Evolutionary conservation across 2,113 vertebrate genomes (phyloP).

Genomic region (Daubentonia madagascariensis): DNA sequence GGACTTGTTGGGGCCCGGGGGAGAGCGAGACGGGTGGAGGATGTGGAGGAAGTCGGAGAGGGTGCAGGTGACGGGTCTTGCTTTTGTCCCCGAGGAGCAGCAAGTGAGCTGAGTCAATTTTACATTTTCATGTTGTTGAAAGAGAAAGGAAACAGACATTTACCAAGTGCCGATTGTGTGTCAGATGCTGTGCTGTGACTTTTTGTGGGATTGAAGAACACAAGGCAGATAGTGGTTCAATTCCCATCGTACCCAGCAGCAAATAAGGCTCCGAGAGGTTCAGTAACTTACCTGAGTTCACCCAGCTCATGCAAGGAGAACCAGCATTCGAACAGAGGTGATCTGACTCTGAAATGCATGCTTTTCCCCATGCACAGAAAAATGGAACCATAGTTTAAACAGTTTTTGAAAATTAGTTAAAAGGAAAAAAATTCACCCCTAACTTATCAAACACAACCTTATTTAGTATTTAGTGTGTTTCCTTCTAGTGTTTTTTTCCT

Average conservation of each 20-base stretch:
- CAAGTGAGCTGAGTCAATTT: background rate
- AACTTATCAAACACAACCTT: background rate
- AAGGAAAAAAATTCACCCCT: background rate
- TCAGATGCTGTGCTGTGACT: constrained; percentile 8
- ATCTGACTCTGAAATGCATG: fast-evolving
- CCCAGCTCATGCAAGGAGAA: background rate
- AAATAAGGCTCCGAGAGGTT: background rate
- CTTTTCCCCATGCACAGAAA: background rate
- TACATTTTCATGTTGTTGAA: background rate
- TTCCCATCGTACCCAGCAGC: background rate
- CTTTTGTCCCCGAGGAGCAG: background rate
- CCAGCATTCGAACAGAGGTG: background rate
- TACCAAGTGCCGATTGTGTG: fast-evolving
- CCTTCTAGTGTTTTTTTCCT: background rate
- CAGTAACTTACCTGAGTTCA: background rate
- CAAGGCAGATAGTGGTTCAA: background rate
- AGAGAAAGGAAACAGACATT: background rate
- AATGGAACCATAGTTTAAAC: background rate
- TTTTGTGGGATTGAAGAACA: background rate
- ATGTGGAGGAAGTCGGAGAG: background rate
- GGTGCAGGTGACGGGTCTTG: background rate
- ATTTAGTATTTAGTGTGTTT: background rate
- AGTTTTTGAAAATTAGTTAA: background rate
- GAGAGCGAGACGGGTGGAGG: background rate
- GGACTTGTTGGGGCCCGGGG: background rate